A percentile compares a stretch with the other conserved stretches of the same genome.
Evolutionary conservation across 2,888 invertebrate species (phyloP).

Genomic region (Agrochola lychnidis): DNA sequence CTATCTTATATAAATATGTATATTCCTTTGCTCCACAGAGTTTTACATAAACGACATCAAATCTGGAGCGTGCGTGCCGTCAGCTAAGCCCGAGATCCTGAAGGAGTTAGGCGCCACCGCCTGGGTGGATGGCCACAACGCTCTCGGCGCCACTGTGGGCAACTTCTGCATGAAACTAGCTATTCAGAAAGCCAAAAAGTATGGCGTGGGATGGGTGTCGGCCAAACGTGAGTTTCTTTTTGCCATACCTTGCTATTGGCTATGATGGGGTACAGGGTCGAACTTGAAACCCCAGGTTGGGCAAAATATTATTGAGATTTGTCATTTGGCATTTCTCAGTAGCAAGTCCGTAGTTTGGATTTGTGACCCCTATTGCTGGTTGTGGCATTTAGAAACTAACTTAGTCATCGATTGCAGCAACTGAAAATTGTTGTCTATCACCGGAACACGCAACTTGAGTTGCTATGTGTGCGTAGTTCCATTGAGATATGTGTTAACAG

Average conservation of each 20-base stretch:
- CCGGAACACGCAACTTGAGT: too few species aligned
- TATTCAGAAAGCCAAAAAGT: constrained; percentile 94
- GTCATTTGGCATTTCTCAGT: too few species aligned
- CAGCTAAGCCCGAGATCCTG: constrained; percentile 91
- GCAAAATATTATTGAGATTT: neutral
- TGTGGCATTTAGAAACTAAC: too few species aligned
- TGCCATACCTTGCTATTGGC: neutral
- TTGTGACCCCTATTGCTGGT: too few species aligned
- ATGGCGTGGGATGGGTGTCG: constrained; percentile 95
- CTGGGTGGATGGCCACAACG: constrained; percentile 95
- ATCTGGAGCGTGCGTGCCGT: constrained; percentile 90
- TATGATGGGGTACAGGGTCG: neutral
- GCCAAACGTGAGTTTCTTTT: constrained; percentile 90
- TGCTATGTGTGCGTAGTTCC: too few species aligned
- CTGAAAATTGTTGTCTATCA: too few species aligned
- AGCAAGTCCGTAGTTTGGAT: too few species aligned
- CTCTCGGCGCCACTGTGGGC: constrained; percentile 95
- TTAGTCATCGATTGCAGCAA: too few species aligned
- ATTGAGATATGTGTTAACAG: too few species aligned
- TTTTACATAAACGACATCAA: constrained; percentile 95
- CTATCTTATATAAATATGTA: too few species aligned
- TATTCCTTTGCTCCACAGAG: constrained; percentile 82
- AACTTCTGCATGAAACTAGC: constrained; percentile 95
- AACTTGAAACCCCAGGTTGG: too few species aligned
- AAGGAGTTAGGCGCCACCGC: constrained; percentile 93